Percentiles rank a stretch among this genome's conserved stretches.
Evolutionary conservation across 2,888 invertebrate genomes (phyloP).

Genomic region (Morpho helenor): DNA sequence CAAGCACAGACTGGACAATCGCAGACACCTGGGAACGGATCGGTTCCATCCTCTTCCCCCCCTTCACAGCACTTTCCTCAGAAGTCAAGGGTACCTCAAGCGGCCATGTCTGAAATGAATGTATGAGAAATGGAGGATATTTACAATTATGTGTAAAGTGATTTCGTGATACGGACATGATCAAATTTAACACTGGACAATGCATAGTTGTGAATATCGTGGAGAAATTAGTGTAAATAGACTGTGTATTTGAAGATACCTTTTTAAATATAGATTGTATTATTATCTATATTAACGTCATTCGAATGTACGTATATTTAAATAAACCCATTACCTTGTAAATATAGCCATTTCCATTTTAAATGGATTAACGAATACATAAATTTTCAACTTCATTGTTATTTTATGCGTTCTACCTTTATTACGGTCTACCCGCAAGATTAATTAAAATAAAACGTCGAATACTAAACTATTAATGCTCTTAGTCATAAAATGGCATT

Average conservation of each 20-base stretch:
- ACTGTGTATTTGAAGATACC: constrained; percentile 40
- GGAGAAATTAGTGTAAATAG: constrained; percentile 45
- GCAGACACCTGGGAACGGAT: constrained; percentile 63
- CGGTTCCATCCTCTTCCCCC: constrained; percentile 63
- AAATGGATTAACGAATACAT: constrained; percentile 33
- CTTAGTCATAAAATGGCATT: constrained; percentile 61
- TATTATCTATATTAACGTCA: constrained; percentile 15
- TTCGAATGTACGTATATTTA: constrained; percentile 20
- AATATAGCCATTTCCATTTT: constrained; percentile 34
- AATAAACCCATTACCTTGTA: constrained; percentile 30
- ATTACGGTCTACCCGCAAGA: constrained; percentile 3
- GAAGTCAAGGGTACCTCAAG: constrained; percentile 84
- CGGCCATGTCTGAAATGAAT: constrained; percentile 93
- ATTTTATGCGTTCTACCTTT: constrained; percentile 3
- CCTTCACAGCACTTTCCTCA: constrained; percentile 70
- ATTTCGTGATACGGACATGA: constrained; percentile 44
- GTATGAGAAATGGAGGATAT: constrained; percentile 86
- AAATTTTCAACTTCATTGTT: constrained; percentile 2
- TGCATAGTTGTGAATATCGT: constrained; percentile 74
- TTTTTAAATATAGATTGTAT: constrained; percentile 34
- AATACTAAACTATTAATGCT: constrained; percentile 16
- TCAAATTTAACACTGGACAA: constrained; percentile 46
- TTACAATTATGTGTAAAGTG: constrained; percentile 78
- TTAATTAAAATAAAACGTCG: constrained; percentile 13
- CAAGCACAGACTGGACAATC: constrained; percentile 71